Percentiles rank a stretch among this genome's conserved stretches.
phyloP scores from a whole-genome alignment of 2,113 vertebrate species.

The Neopipo cinnamomea region DNA sequence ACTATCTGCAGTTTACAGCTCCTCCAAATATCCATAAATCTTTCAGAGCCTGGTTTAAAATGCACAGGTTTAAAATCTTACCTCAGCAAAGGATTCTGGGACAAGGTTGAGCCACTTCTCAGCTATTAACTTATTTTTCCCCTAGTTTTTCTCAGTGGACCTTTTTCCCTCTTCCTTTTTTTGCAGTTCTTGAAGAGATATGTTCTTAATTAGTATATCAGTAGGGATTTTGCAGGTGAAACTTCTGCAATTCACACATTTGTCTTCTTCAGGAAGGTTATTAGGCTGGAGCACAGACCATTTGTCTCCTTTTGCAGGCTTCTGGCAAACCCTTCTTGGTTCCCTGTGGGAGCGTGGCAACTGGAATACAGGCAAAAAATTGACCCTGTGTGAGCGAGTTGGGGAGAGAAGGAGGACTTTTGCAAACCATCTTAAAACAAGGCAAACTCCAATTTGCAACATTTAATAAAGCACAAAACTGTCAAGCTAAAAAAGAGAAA shows the following conservation, averaged over 20 bases:
- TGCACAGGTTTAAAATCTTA: not conserved
- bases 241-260: constrained; percentile 59
- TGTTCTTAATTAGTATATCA: constrained; percentile 53
- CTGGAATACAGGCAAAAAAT: constrained; percentile 43
- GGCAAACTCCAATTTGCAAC: not conserved
- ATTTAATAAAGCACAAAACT: not conserved
- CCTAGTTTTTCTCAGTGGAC: not conserved
- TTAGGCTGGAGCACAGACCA: constrained; percentile 42
- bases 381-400: not conserved
- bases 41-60: not conserved
- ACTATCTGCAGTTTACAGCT: not conserved
- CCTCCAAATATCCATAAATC: not conserved
- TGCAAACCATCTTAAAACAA: not conserved
- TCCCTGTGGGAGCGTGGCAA: constrained; percentile 12
- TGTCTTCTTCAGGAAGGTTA: constrained; percentile 59
- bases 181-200: not conserved
- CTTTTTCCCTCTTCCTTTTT: not conserved
- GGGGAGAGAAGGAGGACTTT: not conserved
- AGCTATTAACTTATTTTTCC: not conserved
- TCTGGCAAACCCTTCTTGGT: not conserved
- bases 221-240: constrained; percentile 57
- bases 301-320: constrained; percentile 58
- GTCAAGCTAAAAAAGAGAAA: not conserved
- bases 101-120: not conserved
- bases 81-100: not conserved